A percentile compares a stretch with the other conserved stretches of the same genome.
Evolutionary conservation across 2,113 vertebrate genomes (phyloP).

Genomic region (Lutjanus erythropterus): DNA sequence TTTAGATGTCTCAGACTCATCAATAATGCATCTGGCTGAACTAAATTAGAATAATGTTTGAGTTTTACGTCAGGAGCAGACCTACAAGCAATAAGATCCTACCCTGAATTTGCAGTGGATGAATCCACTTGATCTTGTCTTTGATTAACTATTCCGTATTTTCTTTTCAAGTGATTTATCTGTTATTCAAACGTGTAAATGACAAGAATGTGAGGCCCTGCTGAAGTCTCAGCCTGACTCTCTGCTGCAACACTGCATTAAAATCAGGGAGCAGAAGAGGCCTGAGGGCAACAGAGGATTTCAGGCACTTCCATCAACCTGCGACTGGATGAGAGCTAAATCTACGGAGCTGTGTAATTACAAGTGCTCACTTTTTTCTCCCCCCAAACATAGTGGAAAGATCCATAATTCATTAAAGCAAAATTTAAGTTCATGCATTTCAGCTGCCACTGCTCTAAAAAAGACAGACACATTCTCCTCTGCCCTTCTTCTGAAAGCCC

Average conservation of each 20-base stretch:
- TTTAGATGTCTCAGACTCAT: slow-evolving; percentile 12
- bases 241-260: slow-evolving; percentile 48
- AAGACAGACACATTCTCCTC: slow-evolving; percentile 26
- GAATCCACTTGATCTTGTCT: neutral
- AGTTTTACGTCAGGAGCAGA: slow-evolving; percentile 8
- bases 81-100: neutral
- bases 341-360: slow-evolving; percentile 59
- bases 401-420: slow-evolving; percentile 72
- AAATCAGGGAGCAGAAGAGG: slow-evolving; percentile 51
- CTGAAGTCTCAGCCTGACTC: slow-evolving; percentile 41
- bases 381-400: slow-evolving; percentile 41
- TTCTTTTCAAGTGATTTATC: slow-evolving; percentile 12
- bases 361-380: slow-evolving; percentile 51
- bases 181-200: slow-evolving; percentile 23
- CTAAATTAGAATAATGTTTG: slow-evolving; percentile 38
- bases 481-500: slow-evolving; percentile 24
- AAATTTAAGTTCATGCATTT: slow-evolving; percentile 58
- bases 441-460: slow-evolving; percentile 46
- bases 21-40: slow-evolving; percentile 46
- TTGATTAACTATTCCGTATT: neutral
- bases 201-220: slow-evolving; percentile 46
- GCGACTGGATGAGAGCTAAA: slow-evolving; percentile 39
- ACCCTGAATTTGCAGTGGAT: neutral
- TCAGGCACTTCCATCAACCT: slow-evolving; percentile 69
- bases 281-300: slow-evolving; percentile 52